These are phyloP conservation scores for Macrotus californicus DNA, from an alignment of 2,113 vertebrate species.

Conservation along the genomic window DNA sequence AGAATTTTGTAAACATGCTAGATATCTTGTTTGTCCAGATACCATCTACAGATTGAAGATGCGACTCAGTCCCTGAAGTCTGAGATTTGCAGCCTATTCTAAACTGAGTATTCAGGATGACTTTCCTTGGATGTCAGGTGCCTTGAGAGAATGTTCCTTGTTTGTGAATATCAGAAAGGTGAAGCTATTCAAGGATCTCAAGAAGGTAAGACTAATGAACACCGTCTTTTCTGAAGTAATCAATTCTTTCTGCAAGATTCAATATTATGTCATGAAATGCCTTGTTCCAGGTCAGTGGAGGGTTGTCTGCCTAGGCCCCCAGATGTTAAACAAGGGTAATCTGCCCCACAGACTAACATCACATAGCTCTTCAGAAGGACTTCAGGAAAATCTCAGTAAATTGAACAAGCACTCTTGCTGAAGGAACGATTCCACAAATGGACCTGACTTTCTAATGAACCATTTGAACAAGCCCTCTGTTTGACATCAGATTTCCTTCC, in stretches of 20 bases:
- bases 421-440: constrained; percentile 65
- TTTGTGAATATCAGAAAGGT: neutral
- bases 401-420: constrained; percentile 55
- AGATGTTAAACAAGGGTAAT: neutral
- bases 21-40: neutral
- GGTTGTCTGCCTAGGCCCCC: neutral
- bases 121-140: neutral
- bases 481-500: constrained; percentile 69
- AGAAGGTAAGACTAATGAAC: neutral
- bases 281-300: constrained; percentile 28
- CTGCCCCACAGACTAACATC: neutral
- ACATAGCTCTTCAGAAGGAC: constrained; percentile 24
- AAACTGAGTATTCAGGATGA: neutral
- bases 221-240: neutral
- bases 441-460: constrained; percentile 68
- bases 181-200: neutral
- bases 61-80: neutral
- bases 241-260: neutral
- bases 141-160: neutral
- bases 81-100: neutral
- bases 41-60: neutral
- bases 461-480: constrained; percentile 72
- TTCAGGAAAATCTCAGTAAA: constrained; percentile 63
- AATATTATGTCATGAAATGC: constrained; percentile 35
- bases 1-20: neutral